These are phyloP conservation scores for Cheilosia pagana DNA, from an alignment of 2,888 invertebrate species.

Conservation along the genomic window DNA sequence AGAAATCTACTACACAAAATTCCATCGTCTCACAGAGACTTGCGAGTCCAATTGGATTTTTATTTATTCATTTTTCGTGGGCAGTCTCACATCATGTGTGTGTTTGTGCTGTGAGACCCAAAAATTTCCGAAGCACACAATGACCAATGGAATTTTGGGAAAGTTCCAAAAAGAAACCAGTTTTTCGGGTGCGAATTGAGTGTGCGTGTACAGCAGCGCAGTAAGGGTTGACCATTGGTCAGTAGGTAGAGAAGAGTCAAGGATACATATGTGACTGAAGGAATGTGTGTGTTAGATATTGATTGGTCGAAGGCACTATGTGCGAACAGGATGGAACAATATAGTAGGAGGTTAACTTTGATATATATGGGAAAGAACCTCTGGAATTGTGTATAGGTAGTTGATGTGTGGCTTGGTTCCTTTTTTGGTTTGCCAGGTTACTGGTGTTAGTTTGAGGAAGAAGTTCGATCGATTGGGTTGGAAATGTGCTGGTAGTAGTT, in stretches of 20 bases:
- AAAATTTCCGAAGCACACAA: constrained; percentile 39
- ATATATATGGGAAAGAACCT: constrained; percentile 38
- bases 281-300: constrained; percentile 67
- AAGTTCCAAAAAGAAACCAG: constrained; percentile 58
- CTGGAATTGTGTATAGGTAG: neutral
- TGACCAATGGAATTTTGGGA: constrained; percentile 74
- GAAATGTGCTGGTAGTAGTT: no score
- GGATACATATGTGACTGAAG: constrained; percentile 57
- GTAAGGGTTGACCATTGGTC: constrained; percentile 75
- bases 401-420: neutral
- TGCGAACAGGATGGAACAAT: constrained; percentile 49
- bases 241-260: constrained; percentile 57
- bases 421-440: constrained; percentile 21
- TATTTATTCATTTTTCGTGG: constrained; percentile 44
- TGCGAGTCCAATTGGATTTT: constrained; percentile 57
- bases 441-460: constrained; percentile 5
- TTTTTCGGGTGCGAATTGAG: constrained; percentile 67
- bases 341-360: constrained; percentile 41
- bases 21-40: neutral
- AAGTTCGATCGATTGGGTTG: neutral
- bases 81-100: constrained; percentile 40
- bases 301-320: constrained; percentile 61
- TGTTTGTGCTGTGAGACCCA: constrained; percentile 12
- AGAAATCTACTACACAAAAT: constrained; percentile 44
- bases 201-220: constrained; percentile 54